These are phyloP conservation scores for Lasioglossum leucozonium DNA, from an alignment of 2,888 invertebrate genomes.

Conservation along the genomic window DNA sequence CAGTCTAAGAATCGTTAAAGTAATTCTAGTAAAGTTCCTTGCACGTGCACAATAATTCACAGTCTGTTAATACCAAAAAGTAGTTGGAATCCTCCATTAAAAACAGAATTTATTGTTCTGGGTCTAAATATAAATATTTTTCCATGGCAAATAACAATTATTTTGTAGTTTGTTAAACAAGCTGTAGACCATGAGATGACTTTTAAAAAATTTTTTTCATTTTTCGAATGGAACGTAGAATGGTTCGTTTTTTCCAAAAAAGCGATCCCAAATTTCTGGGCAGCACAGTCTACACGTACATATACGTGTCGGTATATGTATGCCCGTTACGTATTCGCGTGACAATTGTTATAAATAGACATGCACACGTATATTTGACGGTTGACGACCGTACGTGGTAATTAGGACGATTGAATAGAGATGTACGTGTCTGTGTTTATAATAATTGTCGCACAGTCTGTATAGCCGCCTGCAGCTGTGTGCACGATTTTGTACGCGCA, in stretches of 20 bases:
- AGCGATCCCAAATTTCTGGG: slow-evolving; percentile 1
- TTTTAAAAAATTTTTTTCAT: neutral
- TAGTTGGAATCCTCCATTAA: neutral
- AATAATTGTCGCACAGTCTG: slow-evolving; percentile 53
- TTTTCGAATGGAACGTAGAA: neutral
- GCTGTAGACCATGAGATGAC: neutral
- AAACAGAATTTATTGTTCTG: neutral
- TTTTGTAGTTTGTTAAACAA: neutral
- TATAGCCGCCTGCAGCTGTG: slow-evolving; percentile 80
- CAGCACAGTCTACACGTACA: neutral
- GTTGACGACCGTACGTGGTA: slow-evolving; percentile 9
- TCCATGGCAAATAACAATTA: neutral
- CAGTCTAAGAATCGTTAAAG: neutral
- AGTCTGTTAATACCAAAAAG: no score
- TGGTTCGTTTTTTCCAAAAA: neutral
- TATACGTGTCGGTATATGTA: slow-evolving; percentile 22
- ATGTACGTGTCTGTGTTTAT: slow-evolving; percentile 34
- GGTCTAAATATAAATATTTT: neutral
- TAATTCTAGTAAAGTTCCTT: neutral
- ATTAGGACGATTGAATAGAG: slow-evolving; percentile 30
- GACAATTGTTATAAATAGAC: slow-evolving; percentile 33
- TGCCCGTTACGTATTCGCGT: slow-evolving; percentile 5
- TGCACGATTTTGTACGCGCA: slow-evolving; percentile 81
- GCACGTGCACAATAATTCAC: neutral
- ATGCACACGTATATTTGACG: slow-evolving; percentile 10